Evolutionary conservation across 64 coral and sea anemone genomes (phyloP).

Genomic region (Montipora cactus): DNA sequence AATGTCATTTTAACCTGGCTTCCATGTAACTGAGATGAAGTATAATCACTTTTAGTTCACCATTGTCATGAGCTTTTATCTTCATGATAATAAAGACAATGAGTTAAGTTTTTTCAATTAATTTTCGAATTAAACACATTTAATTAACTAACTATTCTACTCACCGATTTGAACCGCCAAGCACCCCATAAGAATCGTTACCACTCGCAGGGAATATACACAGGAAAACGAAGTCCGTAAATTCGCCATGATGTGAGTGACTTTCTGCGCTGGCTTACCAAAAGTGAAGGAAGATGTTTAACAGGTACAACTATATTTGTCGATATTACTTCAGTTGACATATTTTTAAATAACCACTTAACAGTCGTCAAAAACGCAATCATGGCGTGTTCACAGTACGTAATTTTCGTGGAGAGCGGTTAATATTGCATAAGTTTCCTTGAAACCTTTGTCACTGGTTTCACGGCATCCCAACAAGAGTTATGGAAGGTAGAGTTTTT

Average conservation of each 20-base stretch:
- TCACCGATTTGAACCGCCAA: neutral
- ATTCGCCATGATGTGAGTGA: conserved; percentile 1
- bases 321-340: conserved; percentile 1
- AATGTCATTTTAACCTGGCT: neutral
- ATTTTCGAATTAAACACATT: neutral
- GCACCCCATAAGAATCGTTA: neutral
- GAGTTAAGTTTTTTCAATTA: neutral
- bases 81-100: neutral
- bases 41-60: neutral
- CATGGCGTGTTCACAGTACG: neutral
- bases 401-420: neutral
- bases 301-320: neutral
- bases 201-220: neutral
- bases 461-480: neutral
- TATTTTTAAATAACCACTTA: neutral
- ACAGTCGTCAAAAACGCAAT: neutral
- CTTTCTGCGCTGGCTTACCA: neutral
- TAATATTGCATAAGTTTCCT: neutral
- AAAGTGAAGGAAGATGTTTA: neutral
- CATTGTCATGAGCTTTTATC: neutral
- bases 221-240: neutral
- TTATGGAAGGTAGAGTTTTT: neutral
- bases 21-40: neutral
- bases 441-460: neutral
- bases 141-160: neutral